Evolutionary conservation across 2,888 invertebrate species (phyloP), one percentile per base, ranked within the genome.

Genomic region (Papilio demoleus): DNA sequence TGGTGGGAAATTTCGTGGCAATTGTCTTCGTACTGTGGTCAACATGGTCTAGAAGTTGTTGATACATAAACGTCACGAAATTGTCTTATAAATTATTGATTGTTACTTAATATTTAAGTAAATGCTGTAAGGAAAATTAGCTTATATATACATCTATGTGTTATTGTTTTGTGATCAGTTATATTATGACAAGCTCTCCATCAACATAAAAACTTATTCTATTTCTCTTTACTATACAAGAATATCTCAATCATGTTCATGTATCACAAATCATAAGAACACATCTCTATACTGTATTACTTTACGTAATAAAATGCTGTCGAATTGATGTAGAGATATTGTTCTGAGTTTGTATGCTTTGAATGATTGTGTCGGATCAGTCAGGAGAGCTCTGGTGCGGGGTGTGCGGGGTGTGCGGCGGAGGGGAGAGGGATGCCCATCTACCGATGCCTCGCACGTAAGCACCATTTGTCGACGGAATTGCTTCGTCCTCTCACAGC

Each of bases 401-500:
- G 11, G 31, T n/a, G 19, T 19, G 34, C 27, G 24, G n/a, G 4
- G 47, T 22, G 19, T 19, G 22, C 19, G 12, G 12, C n/a, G n/a
- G n/a, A n/a, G 19, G 50, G 6, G 40, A n/a, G 40, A 12, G 14
- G 14, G 59, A 19, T 6, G 50, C 2, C 1, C 40, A 14, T 24
- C 42, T 65, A 45, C 45, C 47, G 66, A 66, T 59, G 66, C 36
- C n/a, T 9, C n/a, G 17, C 66, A 47, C 59, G 59, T 60, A 59
- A 45, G 59, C 14, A 6, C 47, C 66, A 66, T 66, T 66, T 66
- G 66, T 60, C 59, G 36, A 14, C 36, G 47, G 45, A 60, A 66
- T 66, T 60, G 47, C 60, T 50, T 60, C 47, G 36, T 24, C 59
- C n/a, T 24, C 38, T 65, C 24, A 38, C 24, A 17, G 47, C 11